Conservation (phyloP, 2,888 invertebrate species). For the Rhagium mordax region DNA sequence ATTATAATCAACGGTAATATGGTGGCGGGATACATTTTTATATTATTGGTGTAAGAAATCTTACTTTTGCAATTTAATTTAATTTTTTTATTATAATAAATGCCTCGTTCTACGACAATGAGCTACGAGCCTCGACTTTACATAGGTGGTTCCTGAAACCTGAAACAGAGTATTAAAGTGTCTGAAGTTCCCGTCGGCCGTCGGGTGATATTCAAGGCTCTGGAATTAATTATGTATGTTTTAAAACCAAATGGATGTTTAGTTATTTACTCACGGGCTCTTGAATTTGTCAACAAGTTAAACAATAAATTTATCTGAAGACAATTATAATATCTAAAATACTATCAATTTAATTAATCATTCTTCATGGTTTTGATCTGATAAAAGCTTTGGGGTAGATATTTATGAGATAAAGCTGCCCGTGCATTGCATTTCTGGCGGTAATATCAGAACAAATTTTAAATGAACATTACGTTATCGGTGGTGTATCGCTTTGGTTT, state of each 20-base stretch:
- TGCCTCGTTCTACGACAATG: background rate
- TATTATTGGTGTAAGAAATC: no score
- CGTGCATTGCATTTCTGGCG: no score
- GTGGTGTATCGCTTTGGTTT: no score
- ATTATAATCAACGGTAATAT: no score
- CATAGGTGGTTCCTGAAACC: constrained; percentile 14
- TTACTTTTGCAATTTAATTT: no score
- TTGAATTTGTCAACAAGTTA: constrained; percentile 24
- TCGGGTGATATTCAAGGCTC: background rate
- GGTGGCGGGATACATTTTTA: no score
- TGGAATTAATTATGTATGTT: constrained; percentile 2
- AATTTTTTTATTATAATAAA: background rate
- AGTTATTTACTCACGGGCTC: constrained; percentile 22
- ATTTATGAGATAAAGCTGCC: no score
- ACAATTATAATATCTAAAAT: background rate
- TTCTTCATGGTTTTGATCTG: background rate
- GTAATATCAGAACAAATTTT: no score
- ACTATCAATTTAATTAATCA: background rate
- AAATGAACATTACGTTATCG: no score
- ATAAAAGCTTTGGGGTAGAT: no score
- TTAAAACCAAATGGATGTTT: constrained; percentile 21
- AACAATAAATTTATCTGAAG: background rate
- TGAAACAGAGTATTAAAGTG: constrained; percentile 6
- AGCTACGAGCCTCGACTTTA: background rate
- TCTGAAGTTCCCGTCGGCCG: constrained; percentile 31